These are phyloP conservation scores for Cerastis rubricosa DNA, from an alignment of 2,888 invertebrate genomes.

Conservation along the genomic window DNA sequence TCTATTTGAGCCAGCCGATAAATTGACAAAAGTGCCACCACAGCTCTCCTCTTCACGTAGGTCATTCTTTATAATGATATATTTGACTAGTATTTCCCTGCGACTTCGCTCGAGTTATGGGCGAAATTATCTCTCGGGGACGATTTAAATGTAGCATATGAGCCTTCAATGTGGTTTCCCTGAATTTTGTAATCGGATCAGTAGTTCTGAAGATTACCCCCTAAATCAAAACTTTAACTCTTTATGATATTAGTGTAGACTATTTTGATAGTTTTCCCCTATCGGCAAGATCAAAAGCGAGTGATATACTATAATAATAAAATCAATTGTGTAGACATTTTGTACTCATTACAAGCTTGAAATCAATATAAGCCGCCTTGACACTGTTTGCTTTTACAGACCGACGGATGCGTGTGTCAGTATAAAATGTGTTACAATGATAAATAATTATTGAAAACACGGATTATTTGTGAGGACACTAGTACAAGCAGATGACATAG, in stretches of 20 bases:
- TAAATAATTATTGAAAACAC: constrained; percentile 76
- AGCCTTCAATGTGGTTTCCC: neutral
- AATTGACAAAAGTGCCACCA: constrained; percentile 23
- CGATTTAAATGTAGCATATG: neutral
- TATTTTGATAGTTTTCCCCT: constrained; percentile 32
- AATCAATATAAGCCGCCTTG: constrained; percentile 87
- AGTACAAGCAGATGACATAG: constrained; percentile 44
- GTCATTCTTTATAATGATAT: constrained; percentile 28
- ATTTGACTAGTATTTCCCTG: neutral
- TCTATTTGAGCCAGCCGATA: constrained; percentile 34
- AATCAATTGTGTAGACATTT: constrained; percentile 77
- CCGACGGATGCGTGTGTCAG: constrained; percentile 81
- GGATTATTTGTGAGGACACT: constrained; percentile 61
- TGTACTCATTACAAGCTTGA: constrained; percentile 84
- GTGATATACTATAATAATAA: constrained; percentile 70
- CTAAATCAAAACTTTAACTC: neutral
- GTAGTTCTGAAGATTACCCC: neutral
- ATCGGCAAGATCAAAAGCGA: constrained; percentile 57
- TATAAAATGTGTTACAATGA: constrained; percentile 80
- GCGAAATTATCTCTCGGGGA: neutral
- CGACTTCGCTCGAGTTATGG: neutral
- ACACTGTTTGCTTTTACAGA: constrained; percentile 86
- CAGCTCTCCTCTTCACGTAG: constrained; percentile 4
- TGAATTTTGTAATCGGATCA: neutral
- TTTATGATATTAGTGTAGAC: neutral